Conservation (phyloP, 2,797 vertebrate species). For the Neomorphus geoffroyi region DNA sequence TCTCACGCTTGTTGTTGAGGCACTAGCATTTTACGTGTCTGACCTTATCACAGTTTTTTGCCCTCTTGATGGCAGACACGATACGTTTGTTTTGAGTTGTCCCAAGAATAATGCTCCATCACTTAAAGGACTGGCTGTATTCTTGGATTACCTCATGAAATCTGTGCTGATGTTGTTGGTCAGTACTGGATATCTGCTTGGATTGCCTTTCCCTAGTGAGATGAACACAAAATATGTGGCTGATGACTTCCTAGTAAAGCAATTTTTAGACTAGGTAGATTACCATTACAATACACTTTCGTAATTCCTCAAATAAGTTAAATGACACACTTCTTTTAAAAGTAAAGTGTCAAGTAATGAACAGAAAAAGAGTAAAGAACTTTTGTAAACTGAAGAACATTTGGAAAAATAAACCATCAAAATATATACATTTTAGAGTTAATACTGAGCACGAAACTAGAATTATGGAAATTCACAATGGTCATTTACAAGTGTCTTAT, state of each 20-base stretch:
- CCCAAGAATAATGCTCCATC: not conserved
- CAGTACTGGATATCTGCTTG: not conserved
- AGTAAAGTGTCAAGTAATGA: not conserved
- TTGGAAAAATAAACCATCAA: not conserved
- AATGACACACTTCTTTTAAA: no score
- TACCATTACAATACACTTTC: no score
- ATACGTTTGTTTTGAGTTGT: not conserved
- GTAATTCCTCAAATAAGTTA: no score
- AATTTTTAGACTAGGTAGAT: not conserved
- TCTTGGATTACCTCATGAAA: not conserved
- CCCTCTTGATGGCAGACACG: not conserved
- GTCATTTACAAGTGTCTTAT: not conserved
- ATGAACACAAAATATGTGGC: not conserved
- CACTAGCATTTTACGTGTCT: not conserved
- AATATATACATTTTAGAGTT: not conserved
- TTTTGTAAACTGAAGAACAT: not conserved
- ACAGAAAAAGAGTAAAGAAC: not conserved
- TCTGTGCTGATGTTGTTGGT: not conserved
- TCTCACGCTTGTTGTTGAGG: not conserved
- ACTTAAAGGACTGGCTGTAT: not conserved
- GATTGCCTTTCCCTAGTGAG: not conserved
- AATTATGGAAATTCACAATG: not conserved
- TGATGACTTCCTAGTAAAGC: not conserved
- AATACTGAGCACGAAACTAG: not conserved
- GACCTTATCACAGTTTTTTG: not conserved